Conservation (phyloP, 2,797 vertebrate species). For the Pipistrellus pipistrellus region DNA sequence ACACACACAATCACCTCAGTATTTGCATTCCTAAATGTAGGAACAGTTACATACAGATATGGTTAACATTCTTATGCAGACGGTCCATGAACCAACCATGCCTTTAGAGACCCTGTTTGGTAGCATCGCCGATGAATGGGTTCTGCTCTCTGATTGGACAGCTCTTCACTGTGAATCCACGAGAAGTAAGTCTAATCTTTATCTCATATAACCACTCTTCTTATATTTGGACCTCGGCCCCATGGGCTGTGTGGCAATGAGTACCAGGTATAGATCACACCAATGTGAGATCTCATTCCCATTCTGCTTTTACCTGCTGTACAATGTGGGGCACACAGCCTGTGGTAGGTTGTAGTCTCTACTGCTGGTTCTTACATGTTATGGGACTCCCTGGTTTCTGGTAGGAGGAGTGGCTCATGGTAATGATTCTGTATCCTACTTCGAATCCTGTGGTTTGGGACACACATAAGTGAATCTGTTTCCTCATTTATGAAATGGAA, state of each 20-base stretch:
- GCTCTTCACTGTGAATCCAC: neutral
- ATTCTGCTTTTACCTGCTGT: neutral
- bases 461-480: slow-evolving; percentile 16
- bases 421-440: neutral
- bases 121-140: neutral
- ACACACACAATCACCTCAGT: neutral
- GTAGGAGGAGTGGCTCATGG: neutral
- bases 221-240: neutral
- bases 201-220: neutral
- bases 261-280: neutral
- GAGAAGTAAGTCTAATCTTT: neutral
- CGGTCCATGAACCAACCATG: neutral
- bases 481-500: slow-evolving; percentile 21
- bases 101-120: neutral
- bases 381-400: neutral
- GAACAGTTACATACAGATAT: neutral
- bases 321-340: neutral
- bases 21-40: neutral
- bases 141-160: neutral
- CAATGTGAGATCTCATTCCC: neutral
- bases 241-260: neutral
- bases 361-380: neutral
- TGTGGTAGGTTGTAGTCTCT: neutral
- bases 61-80: neutral
- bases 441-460: slow-evolving; percentile 29